Evolutionary conservation across 2,113 vertebrate genomes (phyloP), one percentile per base, ranked within the genome.

Genomic region (Todiramphus chloris): DNA sequence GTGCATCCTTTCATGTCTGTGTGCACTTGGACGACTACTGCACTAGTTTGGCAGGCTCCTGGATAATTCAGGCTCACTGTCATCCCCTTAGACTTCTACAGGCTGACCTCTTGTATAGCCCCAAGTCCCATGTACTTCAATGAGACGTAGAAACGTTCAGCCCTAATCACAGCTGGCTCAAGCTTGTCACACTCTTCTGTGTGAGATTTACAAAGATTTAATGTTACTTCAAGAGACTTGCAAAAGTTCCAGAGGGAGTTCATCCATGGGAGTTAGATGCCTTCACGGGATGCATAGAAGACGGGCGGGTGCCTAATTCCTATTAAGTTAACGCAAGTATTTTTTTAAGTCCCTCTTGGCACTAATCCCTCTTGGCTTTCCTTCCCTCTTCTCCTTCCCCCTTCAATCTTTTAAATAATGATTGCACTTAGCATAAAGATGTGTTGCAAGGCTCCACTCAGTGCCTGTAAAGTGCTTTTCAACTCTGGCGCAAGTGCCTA

Each of bases 391-490:
- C 66, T 91, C 30, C n/a, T 56, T 86, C n/a, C 16, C 11, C 48
- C 53, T 87, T 89, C 83, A 75, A 25, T 96, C 66, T 93, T 94
- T 92, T 91, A 96, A 90, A 89, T 94, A 94, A 81, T 91, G 92
- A 66, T 37, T 93, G 62, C 62, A 87, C 73, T 95, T 90, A 92
- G 39, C 83, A 89, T 92, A 83, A 89, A 94, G 64, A 72, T 77
- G 59, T 90, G 56, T 92, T 78, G 46, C 84, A 91, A 87, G 66
- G 62, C 89, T 92, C 70, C 55, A 76, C 80, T 89, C 80, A 62
- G n/a, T 84, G 76, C 60, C 83, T 90, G 35, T 89, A 78, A 95
- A 97, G 80, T 94, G 81, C 70, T 96, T 96, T 92, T 94, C 85
- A 82, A 50, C 67, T 75, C 69, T 69, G 50, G 48, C 46, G 82